Percentiles rank a stretch among this genome's conserved stretches.
Conservation (phyloP, 2,797 vertebrate species). For the Heteromormyrus szaboi region DNA sequence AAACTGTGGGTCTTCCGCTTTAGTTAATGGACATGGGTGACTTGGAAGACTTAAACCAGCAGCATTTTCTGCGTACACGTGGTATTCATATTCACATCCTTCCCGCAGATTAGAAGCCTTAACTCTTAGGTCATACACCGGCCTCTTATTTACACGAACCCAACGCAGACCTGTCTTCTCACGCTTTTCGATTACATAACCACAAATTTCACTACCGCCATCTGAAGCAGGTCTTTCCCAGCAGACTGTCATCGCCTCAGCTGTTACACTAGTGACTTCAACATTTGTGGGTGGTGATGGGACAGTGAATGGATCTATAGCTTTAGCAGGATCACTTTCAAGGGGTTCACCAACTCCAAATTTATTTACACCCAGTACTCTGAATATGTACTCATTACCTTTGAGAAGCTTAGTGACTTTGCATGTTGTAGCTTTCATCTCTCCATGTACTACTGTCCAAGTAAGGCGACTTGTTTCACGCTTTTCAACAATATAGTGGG, state of each 20-base stretch:
- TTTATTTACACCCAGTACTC: slow-evolving; percentile 89
- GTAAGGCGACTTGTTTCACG: slow-evolving; percentile 93
- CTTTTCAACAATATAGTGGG: slow-evolving; percentile 90
- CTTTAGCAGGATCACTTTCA: slow-evolving; percentile 84
- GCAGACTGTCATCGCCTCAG: slow-evolving; percentile 86
- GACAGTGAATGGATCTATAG: slow-evolving; percentile 83
- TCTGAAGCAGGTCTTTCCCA: slow-evolving; percentile 90
- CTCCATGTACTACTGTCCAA: slow-evolving; percentile 84
- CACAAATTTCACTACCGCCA: slow-evolving; percentile 85
- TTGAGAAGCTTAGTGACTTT: slow-evolving; percentile 90
- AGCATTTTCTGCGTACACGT: slow-evolving; percentile 92
- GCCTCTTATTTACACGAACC: slow-evolving; percentile 92
- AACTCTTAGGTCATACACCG: slow-evolving; percentile 90
- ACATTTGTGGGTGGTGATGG: slow-evolving; percentile 81
- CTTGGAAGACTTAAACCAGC: slow-evolving; percentile 90
- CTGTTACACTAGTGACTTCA: slow-evolving; percentile 84
- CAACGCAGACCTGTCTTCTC: slow-evolving; percentile 90
- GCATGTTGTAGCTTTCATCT: slow-evolving; percentile 85
- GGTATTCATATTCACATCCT: slow-evolving; percentile 92
- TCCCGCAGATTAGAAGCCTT: slow-evolving; percentile 87
- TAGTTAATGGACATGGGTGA: slow-evolving; percentile 68
- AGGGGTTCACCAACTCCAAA: slow-evolving; percentile 86
- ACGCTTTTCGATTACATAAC: slow-evolving; percentile 89
- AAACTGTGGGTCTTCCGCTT: slow-evolving; percentile 90
- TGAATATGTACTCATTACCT: slow-evolving; percentile 96